Evolutionary conservation across 2,888 invertebrate species (phyloP).

Genomic region (Leptopilina drosophilae): DNA sequence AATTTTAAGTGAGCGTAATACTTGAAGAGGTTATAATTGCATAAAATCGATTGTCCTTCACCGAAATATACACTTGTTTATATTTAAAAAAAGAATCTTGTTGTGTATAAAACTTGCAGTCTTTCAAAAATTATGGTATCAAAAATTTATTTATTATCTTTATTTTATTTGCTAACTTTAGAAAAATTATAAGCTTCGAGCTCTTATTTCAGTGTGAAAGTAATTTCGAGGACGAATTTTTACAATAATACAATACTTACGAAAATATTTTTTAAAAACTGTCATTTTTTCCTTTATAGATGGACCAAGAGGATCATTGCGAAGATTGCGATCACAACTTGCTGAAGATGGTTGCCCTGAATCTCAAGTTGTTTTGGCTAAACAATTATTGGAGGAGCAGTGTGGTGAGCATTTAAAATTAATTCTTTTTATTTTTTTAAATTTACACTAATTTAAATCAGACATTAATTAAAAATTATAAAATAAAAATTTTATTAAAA

Average conservation of each 20-base stretch:
- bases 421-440: too few relatives aligned
- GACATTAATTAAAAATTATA: too few relatives aligned
- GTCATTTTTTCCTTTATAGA: conserved; percentile 75
- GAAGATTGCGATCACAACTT: conserved; percentile 83
- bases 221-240: too few relatives aligned
- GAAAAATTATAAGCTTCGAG: too few relatives aligned
- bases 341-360: conserved; percentile 94
- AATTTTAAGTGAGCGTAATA: not conserved
- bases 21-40: not conserved
- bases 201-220: too few relatives aligned
- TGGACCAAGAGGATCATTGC: conserved; percentile 83
- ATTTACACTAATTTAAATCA: too few relatives aligned
- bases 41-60: conserved; percentile 43
- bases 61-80: not conserved
- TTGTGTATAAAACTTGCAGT: not conserved
- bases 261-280: too few relatives aligned
- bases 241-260: too few relatives aligned
- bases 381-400: conserved; percentile 87
- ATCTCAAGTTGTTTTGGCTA: conserved; percentile 91
- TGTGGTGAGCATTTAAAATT: conserved; percentile 80
- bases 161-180: too few relatives aligned
- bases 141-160: too few relatives aligned
- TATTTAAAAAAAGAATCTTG: too few relatives aligned
- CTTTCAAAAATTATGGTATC: not conserved
- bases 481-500: too few relatives aligned